phyloP scores from a whole-genome alignment of 2,888 invertebrate genomes.

The Zootermopsis nevadensis region DNA sequence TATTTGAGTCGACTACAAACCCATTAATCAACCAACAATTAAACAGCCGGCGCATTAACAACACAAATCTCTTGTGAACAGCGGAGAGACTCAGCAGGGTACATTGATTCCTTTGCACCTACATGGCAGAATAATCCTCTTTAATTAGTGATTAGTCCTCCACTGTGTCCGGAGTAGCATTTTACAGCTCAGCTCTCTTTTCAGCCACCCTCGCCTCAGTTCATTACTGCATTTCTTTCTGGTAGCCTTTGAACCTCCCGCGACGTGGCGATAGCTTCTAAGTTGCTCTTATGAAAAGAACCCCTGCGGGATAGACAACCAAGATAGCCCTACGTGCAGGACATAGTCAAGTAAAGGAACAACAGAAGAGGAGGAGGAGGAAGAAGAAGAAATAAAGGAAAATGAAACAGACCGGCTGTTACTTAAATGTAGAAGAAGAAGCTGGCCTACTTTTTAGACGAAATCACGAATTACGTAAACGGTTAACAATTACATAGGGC shows the following conservation, averaged over 20 bases:
- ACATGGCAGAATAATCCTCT: slow-evolving; percentile 12
- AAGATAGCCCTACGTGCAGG: slow-evolving; percentile 32
- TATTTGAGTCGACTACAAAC: too few species aligned
- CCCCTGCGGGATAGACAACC: slow-evolving; percentile 41
- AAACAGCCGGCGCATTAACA: too few species aligned
- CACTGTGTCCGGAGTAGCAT: slow-evolving; percentile 5
- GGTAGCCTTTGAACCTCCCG: slow-evolving; percentile 44
- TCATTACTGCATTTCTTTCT: slow-evolving; percentile 47
- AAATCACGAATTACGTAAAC: too few species aligned
- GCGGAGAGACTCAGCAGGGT: slow-evolving; percentile 1
- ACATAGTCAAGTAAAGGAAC: slow-evolving; percentile 13
- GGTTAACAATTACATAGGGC: too few species aligned
- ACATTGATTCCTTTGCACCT: background rate
- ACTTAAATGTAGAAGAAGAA: background rate
- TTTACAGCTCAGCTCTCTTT: background rate
- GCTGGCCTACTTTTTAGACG: too few species aligned
- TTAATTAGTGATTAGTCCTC: slow-evolving; percentile 32
- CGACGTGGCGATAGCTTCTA: slow-evolving; percentile 37
- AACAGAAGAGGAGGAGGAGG: background rate
- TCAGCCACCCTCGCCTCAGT: slow-evolving; percentile 27
- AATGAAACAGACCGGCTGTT: background rate
- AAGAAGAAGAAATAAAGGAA: background rate
- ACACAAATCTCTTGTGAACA: too few species aligned
- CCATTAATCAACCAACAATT: too few species aligned
- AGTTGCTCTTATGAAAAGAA: slow-evolving; percentile 47